A percentile compares a stretch with the other conserved stretches of the same genome.
Evolutionary conservation across 37 sponge, comb jelly and placozoan genomes (phyloP).

Genomic region (Aplysina aerophoba): DNA sequence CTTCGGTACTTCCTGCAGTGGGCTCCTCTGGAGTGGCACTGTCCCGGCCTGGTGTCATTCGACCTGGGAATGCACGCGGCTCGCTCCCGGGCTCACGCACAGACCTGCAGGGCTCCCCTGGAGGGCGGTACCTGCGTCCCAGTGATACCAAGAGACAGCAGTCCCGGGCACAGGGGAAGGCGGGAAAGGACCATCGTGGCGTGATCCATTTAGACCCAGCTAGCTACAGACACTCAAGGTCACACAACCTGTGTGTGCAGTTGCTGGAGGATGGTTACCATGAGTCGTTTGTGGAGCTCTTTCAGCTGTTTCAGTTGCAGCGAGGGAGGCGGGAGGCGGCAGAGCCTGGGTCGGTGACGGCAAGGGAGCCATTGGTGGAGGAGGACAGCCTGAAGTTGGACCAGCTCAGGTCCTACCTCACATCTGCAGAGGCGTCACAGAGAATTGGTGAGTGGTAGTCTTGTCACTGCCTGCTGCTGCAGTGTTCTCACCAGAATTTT

Average conservation of each 20-base stretch:
- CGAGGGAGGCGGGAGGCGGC: conserved; percentile 61
- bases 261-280: conserved; percentile 83
- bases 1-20: no score
- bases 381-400: conserved; percentile 66
- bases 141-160: neutral
- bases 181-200: neutral
- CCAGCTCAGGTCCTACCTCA: conserved; percentile 48
- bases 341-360: conserved; percentile 58
- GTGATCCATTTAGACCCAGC: conserved; percentile 14
- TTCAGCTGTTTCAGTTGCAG: conserved; percentile 66
- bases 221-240: conserved; percentile 74
- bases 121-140: neutral
- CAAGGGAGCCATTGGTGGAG: conserved; percentile 73
- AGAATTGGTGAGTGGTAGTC: conserved; percentile 25
- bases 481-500: no score
- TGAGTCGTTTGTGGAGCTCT: conserved; percentile 78
- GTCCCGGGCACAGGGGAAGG: neutral
- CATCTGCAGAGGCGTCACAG: neutral
- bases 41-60: neutral
- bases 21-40: no score
- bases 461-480: conserved; percentile 35
- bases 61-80: neutral
- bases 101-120: conserved; percentile 8
- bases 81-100: conserved; percentile 16
- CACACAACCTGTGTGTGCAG: conserved; percentile 81